Base-by-base conservation (phyloP, 37 sponge, comb jelly and placozoan species). In the Dysidea cf. avara region DNA sequence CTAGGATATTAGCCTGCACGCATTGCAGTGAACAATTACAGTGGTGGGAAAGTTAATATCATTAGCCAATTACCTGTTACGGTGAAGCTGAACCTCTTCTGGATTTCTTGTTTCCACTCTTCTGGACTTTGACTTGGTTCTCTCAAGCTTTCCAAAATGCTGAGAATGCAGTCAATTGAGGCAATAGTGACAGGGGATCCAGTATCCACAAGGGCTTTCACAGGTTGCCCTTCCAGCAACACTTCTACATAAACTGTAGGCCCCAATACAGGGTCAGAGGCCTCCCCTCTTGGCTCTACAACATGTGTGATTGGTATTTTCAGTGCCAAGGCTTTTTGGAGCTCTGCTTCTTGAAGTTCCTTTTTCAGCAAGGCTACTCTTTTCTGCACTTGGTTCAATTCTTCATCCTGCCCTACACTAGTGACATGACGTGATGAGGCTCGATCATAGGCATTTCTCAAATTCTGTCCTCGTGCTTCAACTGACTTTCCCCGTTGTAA, bases 111-210 rank as follows among this genome's bases (percentile, higher is more conserved):
- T 46, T 34, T 56, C 68, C 66, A 65, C 3, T 55, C 53, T 18
- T 58, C 75, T 5, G 14, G n/a, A 20, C 32, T 26, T 39, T 66
- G 43, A 2, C 47, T 29, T 3, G 47, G 1, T 18, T 17, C 30
- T 1, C 28, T 34, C 17, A 68, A 20, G 2, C 32, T 0, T 0
- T 53, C 63, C 30, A 83, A 37, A 0, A 57, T 69, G 3, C 36
- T 0, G n/a, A 75, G 11, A 3, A 69, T 38, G 55, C 68, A 62
- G 6, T 61, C 47, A 2, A 75, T 9, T 2, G 84, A 83, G 0
- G 70, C 56, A 6, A 83, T 76, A 34, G 75, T 76, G 14, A 53
- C 84, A 46, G 85, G 84, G 20, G 72, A 69, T 17, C 84, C 84
- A 0, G 78, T 83, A 46, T 83, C 84, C 33, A 83, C 25, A 20